These are phyloP conservation scores for Cecidostiba fungosa DNA, from an alignment of 2,888 invertebrate species.

Conservation along the genomic window DNA sequence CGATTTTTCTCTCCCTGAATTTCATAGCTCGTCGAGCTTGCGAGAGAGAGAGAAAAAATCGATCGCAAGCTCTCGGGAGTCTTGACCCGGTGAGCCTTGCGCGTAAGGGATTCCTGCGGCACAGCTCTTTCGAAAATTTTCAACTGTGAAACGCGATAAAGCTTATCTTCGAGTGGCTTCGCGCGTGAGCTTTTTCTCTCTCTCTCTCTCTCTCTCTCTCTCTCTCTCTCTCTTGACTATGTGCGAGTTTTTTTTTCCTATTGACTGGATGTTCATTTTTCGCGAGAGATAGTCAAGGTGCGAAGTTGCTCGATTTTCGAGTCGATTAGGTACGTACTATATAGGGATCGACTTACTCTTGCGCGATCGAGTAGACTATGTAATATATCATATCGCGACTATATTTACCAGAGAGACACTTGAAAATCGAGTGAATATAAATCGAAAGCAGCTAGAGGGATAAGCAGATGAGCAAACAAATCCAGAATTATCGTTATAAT, in stretches of 20 bases:
- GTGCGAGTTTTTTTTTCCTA: background rate
- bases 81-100: background rate
- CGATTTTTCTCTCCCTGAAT: conserved; percentile 11
- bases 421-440: background rate
- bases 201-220: background rate
- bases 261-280: background rate
- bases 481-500: background rate
- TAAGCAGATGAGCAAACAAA: background rate
- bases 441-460: background rate
- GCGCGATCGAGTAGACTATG: background rate
- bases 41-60: conserved; percentile 14
- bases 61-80: conserved; percentile 8
- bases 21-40: conserved; percentile 6
- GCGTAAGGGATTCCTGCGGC: background rate
- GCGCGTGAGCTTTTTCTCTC: background rate
- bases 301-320: conserved; percentile 30
- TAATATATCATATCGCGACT: background rate
- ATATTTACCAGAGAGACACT: background rate
- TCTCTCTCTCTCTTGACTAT: background rate
- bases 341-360: background rate
- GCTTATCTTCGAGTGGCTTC: conserved; percentile 30
- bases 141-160: conserved; percentile 54
- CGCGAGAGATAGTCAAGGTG: background rate
- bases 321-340: conserved; percentile 7
- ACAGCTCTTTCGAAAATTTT: conserved; percentile 38